phyloP scores from a whole-genome alignment of 2,113 vertebrate genomes.

The Heterotilapia buettikoferi region DNA sequence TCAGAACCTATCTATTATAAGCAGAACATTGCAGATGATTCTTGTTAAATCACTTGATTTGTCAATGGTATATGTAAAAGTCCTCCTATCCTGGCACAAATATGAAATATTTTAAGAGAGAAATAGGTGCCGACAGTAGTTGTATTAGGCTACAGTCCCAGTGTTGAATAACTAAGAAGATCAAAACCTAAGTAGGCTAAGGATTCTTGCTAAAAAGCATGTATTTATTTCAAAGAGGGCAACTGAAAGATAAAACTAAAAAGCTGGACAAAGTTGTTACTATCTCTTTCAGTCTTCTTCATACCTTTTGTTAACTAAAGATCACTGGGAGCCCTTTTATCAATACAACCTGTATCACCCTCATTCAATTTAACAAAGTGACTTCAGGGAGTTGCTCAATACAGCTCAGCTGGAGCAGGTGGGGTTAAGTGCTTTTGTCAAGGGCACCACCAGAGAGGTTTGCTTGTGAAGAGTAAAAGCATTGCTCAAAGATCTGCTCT shows the following conservation, averaged over 20 bases:
- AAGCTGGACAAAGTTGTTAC: neutral
- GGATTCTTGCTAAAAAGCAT: neutral
- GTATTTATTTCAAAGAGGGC: neutral
- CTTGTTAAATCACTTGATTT: neutral
- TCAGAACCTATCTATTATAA: neutral
- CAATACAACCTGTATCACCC: constrained; percentile 1
- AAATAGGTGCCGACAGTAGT: neutral
- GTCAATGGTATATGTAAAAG: neutral
- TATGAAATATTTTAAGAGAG: neutral
- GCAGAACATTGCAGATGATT: neutral
- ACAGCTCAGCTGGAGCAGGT: constrained; percentile 27
- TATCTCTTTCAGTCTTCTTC: neutral
- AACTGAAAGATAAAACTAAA: neutral
- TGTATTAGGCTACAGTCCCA: neutral
- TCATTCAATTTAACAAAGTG: constrained; percentile 45
- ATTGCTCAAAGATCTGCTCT: neutral
- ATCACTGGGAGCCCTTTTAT: neutral
- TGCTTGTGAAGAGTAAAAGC: neutral
- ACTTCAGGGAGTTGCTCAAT: constrained; percentile 20
- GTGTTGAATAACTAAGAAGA: neutral
- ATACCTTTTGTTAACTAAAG: neutral
- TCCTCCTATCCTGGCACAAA: neutral
- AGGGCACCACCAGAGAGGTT: constrained; percentile 10
- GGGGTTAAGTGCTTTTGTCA: constrained; percentile 47
- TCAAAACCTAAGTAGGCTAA: neutral